Conservation (phyloP, 2,113 vertebrate genomes). For the Pleuronectes platessa region DNA sequence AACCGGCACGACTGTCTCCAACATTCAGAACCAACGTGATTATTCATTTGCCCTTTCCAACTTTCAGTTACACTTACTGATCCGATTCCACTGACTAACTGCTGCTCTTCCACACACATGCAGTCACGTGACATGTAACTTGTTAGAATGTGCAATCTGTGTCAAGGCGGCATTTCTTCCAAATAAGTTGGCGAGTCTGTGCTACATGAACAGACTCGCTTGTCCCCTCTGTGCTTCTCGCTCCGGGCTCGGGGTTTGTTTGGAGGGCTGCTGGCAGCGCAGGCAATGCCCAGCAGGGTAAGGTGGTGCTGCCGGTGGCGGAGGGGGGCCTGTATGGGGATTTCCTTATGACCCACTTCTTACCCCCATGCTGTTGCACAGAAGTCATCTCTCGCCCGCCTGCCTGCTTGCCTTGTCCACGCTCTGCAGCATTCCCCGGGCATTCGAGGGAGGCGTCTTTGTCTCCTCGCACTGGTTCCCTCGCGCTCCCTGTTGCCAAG, state of each 20-base stretch:
- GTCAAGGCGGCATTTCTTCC: constrained; percentile 8
- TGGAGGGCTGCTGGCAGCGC: constrained; percentile 36
- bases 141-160: constrained; percentile 17
- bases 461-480: constrained; percentile 57
- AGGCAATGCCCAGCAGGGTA: constrained; percentile 29
- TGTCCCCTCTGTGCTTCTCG: constrained; percentile 11
- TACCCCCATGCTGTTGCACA: constrained; percentile 41
- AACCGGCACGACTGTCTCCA: background rate
- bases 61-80: background rate
- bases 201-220: background rate
- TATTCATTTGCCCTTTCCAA: background rate
- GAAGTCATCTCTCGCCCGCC: constrained; percentile 38
- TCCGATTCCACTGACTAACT: background rate
- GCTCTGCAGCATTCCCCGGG: constrained; percentile 45
- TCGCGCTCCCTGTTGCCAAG: constrained; percentile 71
- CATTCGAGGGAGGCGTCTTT: constrained; percentile 63
- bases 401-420: constrained; percentile 19
- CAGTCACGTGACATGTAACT: background rate
- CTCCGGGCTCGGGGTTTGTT: constrained; percentile 41
- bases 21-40: background rate
- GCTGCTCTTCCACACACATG: background rate
- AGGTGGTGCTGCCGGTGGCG: background rate
- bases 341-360: constrained; percentile 76
- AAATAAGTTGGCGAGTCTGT: background rate
- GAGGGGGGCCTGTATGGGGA: constrained; percentile 68